Conservation (phyloP, 2,797 vertebrate species). For the Serranus cabrilla region DNA sequence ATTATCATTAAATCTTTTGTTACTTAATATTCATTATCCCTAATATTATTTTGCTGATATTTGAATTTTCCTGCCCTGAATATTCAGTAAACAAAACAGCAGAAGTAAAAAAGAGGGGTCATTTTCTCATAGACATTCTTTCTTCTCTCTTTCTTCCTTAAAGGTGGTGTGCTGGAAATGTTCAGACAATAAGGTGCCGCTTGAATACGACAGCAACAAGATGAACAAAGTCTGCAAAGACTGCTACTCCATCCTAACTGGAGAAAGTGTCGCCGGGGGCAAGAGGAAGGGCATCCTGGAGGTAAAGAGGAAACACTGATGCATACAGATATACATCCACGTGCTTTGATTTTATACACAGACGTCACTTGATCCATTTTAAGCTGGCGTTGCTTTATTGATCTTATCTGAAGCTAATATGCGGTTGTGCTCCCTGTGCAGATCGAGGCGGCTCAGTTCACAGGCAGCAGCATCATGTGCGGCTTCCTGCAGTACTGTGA, state of each 20-base stretch:
- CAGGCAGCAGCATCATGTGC: constrained; percentile 94
- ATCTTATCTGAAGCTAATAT: neutral
- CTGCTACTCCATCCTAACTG: constrained; percentile 91
- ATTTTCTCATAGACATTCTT: too few species aligned
- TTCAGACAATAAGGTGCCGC: constrained; percentile 94
- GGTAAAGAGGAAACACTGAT: constrained; percentile 66
- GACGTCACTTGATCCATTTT: neutral
- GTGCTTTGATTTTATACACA: neutral
- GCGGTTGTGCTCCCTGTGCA: constrained; percentile 57
- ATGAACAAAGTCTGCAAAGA: constrained; percentile 96
- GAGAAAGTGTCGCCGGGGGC: constrained; percentile 87
- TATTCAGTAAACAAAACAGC: too few species aligned
- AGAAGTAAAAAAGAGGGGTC: too few species aligned
- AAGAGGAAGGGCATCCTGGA: constrained; percentile 96
- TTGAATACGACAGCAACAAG: constrained; percentile 93
- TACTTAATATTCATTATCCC: too few species aligned
- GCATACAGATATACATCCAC: too few species aligned
- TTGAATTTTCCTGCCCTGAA: too few species aligned
- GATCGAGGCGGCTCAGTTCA: constrained; percentile 97
- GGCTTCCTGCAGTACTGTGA: constrained; percentile 98
- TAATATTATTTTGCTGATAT: too few species aligned
- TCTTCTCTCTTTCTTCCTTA: neutral
- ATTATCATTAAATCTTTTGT: too few species aligned
- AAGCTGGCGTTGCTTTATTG: neutral
- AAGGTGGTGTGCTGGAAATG: constrained; percentile 99